A percentile compares a stretch with the other conserved stretches of the same genome.
Evolutionary conservation across 1,140 invertebrate species (phyloP).

Genomic region (Drosophila nasuta): DNA sequence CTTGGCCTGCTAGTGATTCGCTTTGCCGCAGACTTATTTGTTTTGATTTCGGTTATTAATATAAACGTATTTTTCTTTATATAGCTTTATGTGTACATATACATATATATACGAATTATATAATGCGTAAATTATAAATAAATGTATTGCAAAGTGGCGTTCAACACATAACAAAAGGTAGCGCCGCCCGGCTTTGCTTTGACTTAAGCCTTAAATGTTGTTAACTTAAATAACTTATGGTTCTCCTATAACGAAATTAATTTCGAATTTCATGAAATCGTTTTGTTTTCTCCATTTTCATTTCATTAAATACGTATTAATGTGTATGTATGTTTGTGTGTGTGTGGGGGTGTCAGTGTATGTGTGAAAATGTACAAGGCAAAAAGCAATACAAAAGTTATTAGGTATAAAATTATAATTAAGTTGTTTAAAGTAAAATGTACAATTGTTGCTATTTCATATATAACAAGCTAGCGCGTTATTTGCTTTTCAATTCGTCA

Average conservation of each 20-base stretch:
- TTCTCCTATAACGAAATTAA: conserved; percentile 51
- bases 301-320: conserved; percentile 24
- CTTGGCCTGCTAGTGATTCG: conserved; percentile 34
- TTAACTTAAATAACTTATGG: conserved; percentile 62
- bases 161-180: conserved; percentile 53
- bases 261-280: conserved; percentile 43
- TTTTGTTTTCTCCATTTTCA: conserved; percentile 21
- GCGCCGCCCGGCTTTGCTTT: conserved; percentile 72
- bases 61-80: conserved; percentile 40
- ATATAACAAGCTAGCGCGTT: conserved; percentile 79
- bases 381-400: conserved; percentile 75
- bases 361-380: conserved; percentile 79
- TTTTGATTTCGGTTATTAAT: conserved; percentile 72
- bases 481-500: conserved; percentile 31
- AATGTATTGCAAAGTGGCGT: conserved; percentile 78
- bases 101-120: conserved; percentile 22
- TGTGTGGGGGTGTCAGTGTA: conserved; percentile 5
- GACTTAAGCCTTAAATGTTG: conserved; percentile 77
- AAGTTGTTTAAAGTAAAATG: conserved; percentile 73
- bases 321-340: conserved; percentile 27
- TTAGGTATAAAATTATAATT: conserved; percentile 71
- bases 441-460: conserved; percentile 78
- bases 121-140: conserved; percentile 67
- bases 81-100: conserved; percentile 18
- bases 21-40: conserved; percentile 43